Base-by-base conservation (phyloP, 2,797 vertebrate genomes). In the Gambelia wislizenii region DNA sequence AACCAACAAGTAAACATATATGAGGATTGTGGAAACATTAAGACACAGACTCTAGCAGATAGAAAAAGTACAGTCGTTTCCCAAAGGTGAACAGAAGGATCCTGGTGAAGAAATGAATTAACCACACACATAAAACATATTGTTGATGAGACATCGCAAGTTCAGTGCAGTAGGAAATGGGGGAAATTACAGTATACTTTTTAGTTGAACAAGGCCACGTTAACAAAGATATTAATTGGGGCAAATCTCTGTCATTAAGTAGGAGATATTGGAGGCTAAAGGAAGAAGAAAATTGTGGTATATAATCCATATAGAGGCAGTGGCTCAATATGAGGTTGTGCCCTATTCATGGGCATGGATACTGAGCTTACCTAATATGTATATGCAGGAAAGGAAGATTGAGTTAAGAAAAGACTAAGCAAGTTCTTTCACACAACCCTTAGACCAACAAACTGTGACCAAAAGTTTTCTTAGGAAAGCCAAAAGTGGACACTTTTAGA, bases 61-160 rank as follows among this genome's bases (percentile, higher is more conserved):
- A 78, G 77, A 59, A 87, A 47, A 47, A 78, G 81, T 81, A 56
- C 10, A 20, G 13, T 0, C 70, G 20, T n/a, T n/a, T 25, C 56
- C 54, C 10, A 72, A 18, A 69, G 59, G 18, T 70, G 30, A 9
- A 72, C 27, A 0, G 47, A 85, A 85, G 84, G 67, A 42, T 72
- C 80, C 87, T 89, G 44, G 2, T 80, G 79, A 61, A 12, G 20
- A 70, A 87, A 8, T 1, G 25, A 1, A 16, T 77, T 79, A 91
- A 86, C 86, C 72, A 54, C 22, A 87, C 83, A 88, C 84, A 76
- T 85, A 91, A 36, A 87, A 88, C n/a, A 87, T 42, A 81, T 82
- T 0, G 82, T 85, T 91, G 91, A 76, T 7, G 8, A 87, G 90
- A 76, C 77, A 91, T 90, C 87, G 83, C 47, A 84, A 85, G 70